A percentile compares a stretch with the other conserved stretches of the same genome.
Conservation (phyloP, 2,113 vertebrate species). For the Noturus placidus region DNA sequence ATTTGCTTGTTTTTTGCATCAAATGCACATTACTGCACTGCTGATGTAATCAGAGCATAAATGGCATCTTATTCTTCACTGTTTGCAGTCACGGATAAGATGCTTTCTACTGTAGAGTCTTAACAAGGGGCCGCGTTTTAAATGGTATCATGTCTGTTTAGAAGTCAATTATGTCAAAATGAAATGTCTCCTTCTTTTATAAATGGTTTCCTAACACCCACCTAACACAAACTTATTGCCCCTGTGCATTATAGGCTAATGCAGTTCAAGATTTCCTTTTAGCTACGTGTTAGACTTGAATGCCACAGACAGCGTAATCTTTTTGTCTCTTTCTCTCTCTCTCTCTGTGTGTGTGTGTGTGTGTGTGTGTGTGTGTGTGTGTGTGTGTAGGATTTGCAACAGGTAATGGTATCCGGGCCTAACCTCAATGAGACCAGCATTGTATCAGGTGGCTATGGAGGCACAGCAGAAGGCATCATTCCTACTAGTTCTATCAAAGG, state of each 20-base stretch:
- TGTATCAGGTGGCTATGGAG: slow-evolving; percentile 93
- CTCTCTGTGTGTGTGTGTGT: slow-evolving; percentile 34
- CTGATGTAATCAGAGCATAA: slow-evolving; percentile 5
- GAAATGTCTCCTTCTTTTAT: not conserved
- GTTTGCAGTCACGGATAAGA: not conserved
- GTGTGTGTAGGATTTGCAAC: slow-evolving; percentile 85
- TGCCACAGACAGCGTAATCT: not conserved
- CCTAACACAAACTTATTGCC: not conserved
- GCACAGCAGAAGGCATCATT: slow-evolving; percentile 89
- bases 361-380: slow-evolving; percentile 8
- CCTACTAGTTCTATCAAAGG: slow-evolving; percentile 85
- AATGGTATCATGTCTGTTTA: not conserved
- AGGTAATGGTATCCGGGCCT: slow-evolving; percentile 97
- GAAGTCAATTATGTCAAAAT: not conserved
- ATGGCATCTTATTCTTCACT: not conserved
- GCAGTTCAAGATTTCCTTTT: not conserved
- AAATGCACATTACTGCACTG: slow-evolving; percentile 4
- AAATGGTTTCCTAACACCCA: slow-evolving; percentile 9
- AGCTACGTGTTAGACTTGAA: not conserved
- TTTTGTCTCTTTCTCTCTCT: not conserved
- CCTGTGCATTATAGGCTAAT: not conserved
- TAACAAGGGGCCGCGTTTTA: not conserved
- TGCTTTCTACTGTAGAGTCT: not conserved
- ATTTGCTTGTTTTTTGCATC: not conserved
- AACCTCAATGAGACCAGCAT: slow-evolving; percentile 97